These are phyloP conservation scores for Hoplias malabaricus DNA, from an alignment of 2,113 vertebrate genomes.

Conservation along the genomic window DNA sequence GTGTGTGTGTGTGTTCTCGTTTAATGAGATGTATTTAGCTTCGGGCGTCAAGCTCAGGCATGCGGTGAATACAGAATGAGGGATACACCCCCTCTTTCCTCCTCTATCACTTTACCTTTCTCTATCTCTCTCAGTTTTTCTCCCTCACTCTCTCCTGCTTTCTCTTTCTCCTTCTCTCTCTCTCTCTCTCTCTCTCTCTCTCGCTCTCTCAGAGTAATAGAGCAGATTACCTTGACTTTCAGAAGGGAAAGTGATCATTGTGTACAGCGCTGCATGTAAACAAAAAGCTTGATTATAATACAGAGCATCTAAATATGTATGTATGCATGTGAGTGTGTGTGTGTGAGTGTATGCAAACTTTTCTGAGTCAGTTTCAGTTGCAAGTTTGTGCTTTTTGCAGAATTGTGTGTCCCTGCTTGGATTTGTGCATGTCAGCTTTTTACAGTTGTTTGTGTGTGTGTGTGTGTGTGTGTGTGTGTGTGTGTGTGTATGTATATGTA, in stretches of 20 bases:
- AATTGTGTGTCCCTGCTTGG: not conserved
- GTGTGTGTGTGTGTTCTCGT: conserved; percentile 8
- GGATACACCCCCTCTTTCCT: not conserved
- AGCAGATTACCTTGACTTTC: conserved; percentile 31
- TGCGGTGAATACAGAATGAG: conserved; percentile 22
- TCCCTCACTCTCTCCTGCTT: not conserved
- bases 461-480: not conserved
- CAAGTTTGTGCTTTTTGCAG: too few relatives aligned
- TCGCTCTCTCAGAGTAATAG: conserved; percentile 5
- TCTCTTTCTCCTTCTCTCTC: not conserved
- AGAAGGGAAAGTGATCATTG: not conserved
- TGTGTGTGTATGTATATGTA: not conserved
- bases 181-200: not conserved
- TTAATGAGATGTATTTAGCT: not conserved
- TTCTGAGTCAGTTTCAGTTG: too few relatives aligned
- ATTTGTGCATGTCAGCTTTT: not conserved
- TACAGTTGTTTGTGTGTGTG: not conserved
- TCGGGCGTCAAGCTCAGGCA: not conserved
- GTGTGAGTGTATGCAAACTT: not conserved
- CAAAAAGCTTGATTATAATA: not conserved
- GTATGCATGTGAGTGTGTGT: conserved; percentile 5
- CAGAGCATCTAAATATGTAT: not conserved
- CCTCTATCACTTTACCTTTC: too few relatives aligned
- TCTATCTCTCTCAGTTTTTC: too few relatives aligned
- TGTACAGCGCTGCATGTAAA: not conserved